Evolutionary conservation across 2,113 vertebrate species (phyloP), one percentile per base, ranked within the genome.

Genomic region (Colaptes auratus): DNA sequence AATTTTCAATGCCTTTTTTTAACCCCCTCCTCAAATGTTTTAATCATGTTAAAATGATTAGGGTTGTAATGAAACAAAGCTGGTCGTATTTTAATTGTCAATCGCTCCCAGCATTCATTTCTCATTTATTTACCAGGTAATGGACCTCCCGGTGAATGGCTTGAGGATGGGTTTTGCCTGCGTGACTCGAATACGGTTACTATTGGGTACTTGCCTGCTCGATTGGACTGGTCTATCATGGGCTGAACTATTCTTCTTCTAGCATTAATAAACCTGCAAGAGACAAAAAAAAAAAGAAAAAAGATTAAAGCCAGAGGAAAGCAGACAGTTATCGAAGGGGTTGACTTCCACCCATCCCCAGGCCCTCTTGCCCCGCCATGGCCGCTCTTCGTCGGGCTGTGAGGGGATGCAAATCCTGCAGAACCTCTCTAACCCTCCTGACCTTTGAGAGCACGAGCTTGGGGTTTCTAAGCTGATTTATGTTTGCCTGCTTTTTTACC

Each of bases 171-270:
- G 94, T 98, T 98, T 98, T 24, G 95, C 96, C 95, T 97, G 97
- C 83, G 89, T 88, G 97, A 98, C 98, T 97, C 95, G 97, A 98
- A 98, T 97, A 98, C 96, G 97, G 98, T 98, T 98, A 99, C 96
- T 98, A 98, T 2, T 92, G 97, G 97, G 97, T 97, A 99, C 99
- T 99, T 99, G 98, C 99, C 99, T 99, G 99, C 99, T 98, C 99
- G 98, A 98, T 99, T 99, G 95, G 99, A 99, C 98, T 99, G 99
- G 98, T 99, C 99, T 98, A 99, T 99, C 99, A 99, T 99, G 94
- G 99, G 99, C 96, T 99, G 99, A 92, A 99, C 99, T 99, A 99
- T 99, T 99, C 99, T 99, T 98, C 99, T 99, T 97, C 99, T 98
- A 95, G 99, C 99, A 74, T 99, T 99, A 97, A 99, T 99, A 98